Percentiles rank a stretch among this genome's conserved stretches.
Conservation (phyloP, 2,797 vertebrate species). For the Ctenopoma multispine region DNA sequence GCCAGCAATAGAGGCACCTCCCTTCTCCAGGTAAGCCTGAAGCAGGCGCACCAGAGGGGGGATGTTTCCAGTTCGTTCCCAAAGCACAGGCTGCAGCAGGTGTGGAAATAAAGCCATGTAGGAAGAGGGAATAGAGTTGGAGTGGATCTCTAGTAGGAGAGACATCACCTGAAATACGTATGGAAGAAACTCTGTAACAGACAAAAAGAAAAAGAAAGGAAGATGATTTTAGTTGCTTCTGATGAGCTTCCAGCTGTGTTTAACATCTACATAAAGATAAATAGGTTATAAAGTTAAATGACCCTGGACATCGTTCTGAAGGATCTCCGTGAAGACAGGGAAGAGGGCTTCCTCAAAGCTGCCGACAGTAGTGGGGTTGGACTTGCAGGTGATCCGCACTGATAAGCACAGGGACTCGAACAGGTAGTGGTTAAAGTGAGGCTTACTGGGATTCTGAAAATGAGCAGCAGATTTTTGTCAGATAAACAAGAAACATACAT, state of each 20-base stretch:
- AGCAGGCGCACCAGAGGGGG: conserved; percentile 96
- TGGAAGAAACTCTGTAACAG: conserved; percentile 93
- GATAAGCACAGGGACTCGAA: conserved; percentile 98
- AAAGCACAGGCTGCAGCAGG: conserved; percentile 94
- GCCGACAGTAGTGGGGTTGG: conserved; percentile 90
- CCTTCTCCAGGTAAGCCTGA: conserved; percentile 95
- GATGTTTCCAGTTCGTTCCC: conserved; percentile 97
- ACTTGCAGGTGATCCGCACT: conserved; percentile 96
- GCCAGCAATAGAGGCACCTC: conserved; percentile 88
- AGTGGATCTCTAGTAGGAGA: conserved; percentile 97
- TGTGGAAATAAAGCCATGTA: conserved; percentile 98
- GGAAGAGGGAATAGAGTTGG: conserved; percentile 90
- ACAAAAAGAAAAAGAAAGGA: not conserved
- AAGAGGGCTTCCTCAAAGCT: conserved; percentile 98
- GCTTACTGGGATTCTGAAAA: conserved; percentile 97
- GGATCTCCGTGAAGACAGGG: conserved; percentile 97
- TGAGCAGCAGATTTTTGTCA: not conserved
- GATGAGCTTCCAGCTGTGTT: not conserved
- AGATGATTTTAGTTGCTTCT: not conserved
- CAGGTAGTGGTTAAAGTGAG: conserved; percentile 99
- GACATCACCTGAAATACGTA: conserved; percentile 99
- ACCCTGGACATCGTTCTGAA: conserved; percentile 97
- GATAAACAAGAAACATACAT: not conserved
- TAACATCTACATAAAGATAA: not conserved
- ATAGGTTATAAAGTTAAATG: not conserved